These are phyloP conservation scores for Gambusia yucatana DNA, from an alignment of 2,797 vertebrate genomes.

Conservation along the genomic window DNA sequence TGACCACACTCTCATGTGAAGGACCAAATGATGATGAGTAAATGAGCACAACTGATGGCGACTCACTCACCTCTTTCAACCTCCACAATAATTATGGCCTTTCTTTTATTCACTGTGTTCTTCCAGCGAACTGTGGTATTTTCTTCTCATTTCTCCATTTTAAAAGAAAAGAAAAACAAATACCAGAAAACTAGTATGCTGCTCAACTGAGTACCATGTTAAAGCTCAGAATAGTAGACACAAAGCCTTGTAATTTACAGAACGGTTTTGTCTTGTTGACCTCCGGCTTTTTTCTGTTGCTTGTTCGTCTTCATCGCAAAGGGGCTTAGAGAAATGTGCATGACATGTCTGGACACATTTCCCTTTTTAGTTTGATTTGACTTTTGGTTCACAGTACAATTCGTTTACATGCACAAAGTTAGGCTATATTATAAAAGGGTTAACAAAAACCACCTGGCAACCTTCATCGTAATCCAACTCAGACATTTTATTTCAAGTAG, in stretches of 20 bases:
- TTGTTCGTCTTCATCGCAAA: slow-evolving; percentile 64
- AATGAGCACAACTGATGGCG: slow-evolving; percentile 64
- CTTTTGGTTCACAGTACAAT: not conserved
- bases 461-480: not conserved
- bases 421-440: not conserved
- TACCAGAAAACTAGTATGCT: slow-evolving; percentile 20
- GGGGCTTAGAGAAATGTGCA: slow-evolving; percentile 50
- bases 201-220: slow-evolving; percentile 64
- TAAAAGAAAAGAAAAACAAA: slow-evolving; percentile 39
- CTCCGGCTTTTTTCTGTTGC: slow-evolving; percentile 71
- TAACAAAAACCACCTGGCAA: not conserved
- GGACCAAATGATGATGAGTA: slow-evolving; percentile 76
- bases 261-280: slow-evolving; percentile 78
- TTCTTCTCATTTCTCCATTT: slow-evolving; percentile 37
- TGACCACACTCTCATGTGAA: slow-evolving; percentile 56
- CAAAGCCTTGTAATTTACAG: slow-evolving; percentile 80
- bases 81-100: slow-evolving; percentile 73
- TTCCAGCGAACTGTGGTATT: slow-evolving; percentile 69
- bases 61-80: slow-evolving; percentile 58
- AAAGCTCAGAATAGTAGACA: slow-evolving; percentile 79
- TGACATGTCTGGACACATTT: slow-evolving; percentile 40
- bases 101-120: slow-evolving; percentile 66
- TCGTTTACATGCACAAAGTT: not conserved
- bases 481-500: not conserved
- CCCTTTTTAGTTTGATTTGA: not conserved